Base-by-base conservation (phyloP, 2,888 invertebrate genomes). In the Arenicola marina region DNA sequence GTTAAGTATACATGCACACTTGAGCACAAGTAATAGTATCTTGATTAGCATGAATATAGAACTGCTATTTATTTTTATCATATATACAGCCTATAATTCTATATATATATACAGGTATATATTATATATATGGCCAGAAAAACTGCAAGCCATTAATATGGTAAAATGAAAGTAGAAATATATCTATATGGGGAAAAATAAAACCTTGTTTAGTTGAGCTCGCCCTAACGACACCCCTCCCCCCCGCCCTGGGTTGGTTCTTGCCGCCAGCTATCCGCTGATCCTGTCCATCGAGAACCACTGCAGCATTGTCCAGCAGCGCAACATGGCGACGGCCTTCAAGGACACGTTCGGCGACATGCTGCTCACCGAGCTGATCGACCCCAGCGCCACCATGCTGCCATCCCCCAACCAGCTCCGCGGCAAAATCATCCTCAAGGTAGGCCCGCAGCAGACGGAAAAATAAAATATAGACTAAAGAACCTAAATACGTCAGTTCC, bases 401-500 rank as follows among this genome's bases (percentile, higher is more conserved):
- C 96, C 96, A 0, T 93, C 95, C 0, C 95, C 95, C 0, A 86
- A 90, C 72, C 89, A 91, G 62, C 83, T 96, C 31, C 88, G 89
- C 34, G 85, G 89, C 46, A 83, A 84, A 69, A 84, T 86, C 64
- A 84, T 86, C 55, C 75, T 86, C 55, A 86, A 86, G 60, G 66
- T 66, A 38, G n/a, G n/a, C n/a, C n/a, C n/a, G n/a, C n/a, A n/a
- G n/a, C n/a, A n/a, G n/a, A n/a, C n/a, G n/a, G n/a, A n/a, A n/a
- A n/a, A n/a, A n/a, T n/a, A n/a, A n/a, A n/a, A n/a, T n/a, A n/a
- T n/a, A n/a, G n/a, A n/a, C n/a, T n/a, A n/a, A n/a, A n/a, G n/a
- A n/a, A n/a, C n/a, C n/a, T n/a, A n/a, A n/a, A n/a, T n/a, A n/a
- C n/a, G n/a, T n/a, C n/a, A n/a, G n/a, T n/a, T n/a, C n/a, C n/a